Evolutionary conservation across 2,797 vertebrate species (phyloP), one percentile per base, ranked within the genome.

Genomic region (Pseudotriccus pelzelni): DNA sequence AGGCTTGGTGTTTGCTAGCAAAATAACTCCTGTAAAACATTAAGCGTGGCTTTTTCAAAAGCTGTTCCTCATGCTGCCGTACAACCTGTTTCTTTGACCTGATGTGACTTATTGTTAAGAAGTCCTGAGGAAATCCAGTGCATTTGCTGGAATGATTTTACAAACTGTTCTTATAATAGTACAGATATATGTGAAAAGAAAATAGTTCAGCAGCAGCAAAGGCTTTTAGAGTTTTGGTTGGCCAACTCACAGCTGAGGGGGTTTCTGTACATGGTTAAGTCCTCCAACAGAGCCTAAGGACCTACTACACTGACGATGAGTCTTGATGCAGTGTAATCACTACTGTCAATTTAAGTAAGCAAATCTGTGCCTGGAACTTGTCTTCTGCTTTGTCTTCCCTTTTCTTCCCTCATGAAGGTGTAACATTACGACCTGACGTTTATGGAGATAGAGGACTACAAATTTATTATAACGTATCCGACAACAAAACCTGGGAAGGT

Each of bases 401-500:
- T 24, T 78, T 84, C 69, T 50, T 92, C 49, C 73, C 46, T 53
- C 24, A 1, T 18, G 28, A 89, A 99, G 99, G 99, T 63, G 99
- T 99, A 62, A 99, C 99, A 36, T 97, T 98, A 90, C 98, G 98
- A 94, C 99, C 99, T 0, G 97, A 99, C 18, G 97, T 97, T 3
- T 99, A 99, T 0, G 98, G 98, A 9, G 98, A 98, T 3, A 98
- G 98, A 94, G 93, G 96, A 7, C 52, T 99, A 37, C 97, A 98
- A 76, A 98, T 99, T 62, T 90, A 52, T 92, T 99, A 98, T 97
- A 99, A 99, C 2, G 24, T 94, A 30, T 98, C 98, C 0, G 87
- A 98, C 73, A 98, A 97, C 79, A 75, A 77, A 23, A 98, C 98
- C 93, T 98, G 98, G 98, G 97, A 81, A 19, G 92, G 83, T 75